These are phyloP conservation scores for Bubo blakistoni DNA, from an alignment of 2,113 vertebrate species.

Conservation along the genomic window DNA sequence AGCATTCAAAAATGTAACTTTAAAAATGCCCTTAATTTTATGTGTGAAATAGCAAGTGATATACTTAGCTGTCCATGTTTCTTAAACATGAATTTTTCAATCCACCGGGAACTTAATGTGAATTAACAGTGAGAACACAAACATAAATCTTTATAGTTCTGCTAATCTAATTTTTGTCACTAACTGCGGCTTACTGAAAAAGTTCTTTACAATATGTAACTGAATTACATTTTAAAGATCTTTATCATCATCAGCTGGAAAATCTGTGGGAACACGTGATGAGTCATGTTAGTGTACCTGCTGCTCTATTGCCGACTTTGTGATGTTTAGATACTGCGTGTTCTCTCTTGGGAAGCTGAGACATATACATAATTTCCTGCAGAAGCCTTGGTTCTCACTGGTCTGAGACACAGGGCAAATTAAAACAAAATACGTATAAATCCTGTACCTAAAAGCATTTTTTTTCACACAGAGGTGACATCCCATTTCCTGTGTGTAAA, in stretches of 20 bases:
- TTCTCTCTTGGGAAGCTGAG: not conserved
- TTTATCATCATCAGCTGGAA: constrained; percentile 14
- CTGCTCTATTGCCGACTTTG: not conserved
- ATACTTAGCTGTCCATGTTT: not conserved
- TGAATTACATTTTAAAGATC: constrained; percentile 35
- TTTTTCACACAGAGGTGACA: not conserved
- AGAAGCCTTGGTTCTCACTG: not conserved
- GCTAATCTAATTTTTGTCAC: not conserved
- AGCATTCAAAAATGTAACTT: not conserved
- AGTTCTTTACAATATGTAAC: constrained; percentile 45
- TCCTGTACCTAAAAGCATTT: not conserved
- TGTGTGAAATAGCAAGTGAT: not conserved
- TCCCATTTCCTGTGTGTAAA: not conserved
- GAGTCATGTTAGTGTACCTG: not conserved
- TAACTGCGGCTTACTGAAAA: constrained; percentile 25
- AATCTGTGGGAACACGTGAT: not conserved
- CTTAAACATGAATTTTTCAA: not conserved
- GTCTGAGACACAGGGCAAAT: not conserved
- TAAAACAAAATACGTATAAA: not conserved
- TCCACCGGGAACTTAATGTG: not conserved
- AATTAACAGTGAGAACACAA: not conserved
- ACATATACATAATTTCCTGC: not conserved
- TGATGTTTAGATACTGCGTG: not conserved
- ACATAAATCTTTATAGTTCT: not conserved
- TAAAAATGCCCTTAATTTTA: constrained; percentile 21